Base-by-base conservation (phyloP, 2,797 vertebrate species). In the Gymnocypris eckloni region DNA sequence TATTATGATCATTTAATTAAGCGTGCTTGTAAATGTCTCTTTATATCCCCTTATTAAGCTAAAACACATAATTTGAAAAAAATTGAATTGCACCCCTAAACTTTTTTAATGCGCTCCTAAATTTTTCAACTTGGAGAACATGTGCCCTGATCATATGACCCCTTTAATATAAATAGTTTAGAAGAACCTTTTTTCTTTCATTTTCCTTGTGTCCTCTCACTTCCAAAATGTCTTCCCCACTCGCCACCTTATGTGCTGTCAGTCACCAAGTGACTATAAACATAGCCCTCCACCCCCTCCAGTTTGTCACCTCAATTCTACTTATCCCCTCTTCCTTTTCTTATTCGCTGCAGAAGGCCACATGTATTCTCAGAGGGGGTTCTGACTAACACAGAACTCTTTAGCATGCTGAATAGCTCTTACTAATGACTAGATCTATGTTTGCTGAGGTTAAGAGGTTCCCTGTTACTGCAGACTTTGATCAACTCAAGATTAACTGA, bases 301-400 rank as follows among this genome's bases (percentile, higher is more conserved):
- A 28, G 61, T 83, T 85, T 80, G 18, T 83, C 81, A 70, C 64
- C 52, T 43, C 82, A 54, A 67, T 22, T 45, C 39, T 43, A 20
- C 56, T 56, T 50, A 72, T 64, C 79, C 61, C 52, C 73, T 82
- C 69, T 83, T 88, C 25, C 82, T 39, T 88, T 89, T 90, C 85
- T 86, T 89, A 81, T 90, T 90, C 66, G 79, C 73, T 15, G 45
- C 73, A 84, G 81, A 81, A 83, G 85, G 56, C 48, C 59, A 18
- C 66, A 85, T 82, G 81, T 22, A 84, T n/a, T 25, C 64, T 67
- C 83, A 37, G 39, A 16, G 75, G 86, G 86, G 78, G 45, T 50
- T 52, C 45, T 33, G 33, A 67, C 56, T 9, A 81, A 76, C 52
- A 54, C 56, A 56, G 50, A 16, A 66, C 67, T 39, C 54, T 67